Base-by-base conservation (phyloP, 2,888 invertebrate genomes). In the Microctonus hyperodae region DNA sequence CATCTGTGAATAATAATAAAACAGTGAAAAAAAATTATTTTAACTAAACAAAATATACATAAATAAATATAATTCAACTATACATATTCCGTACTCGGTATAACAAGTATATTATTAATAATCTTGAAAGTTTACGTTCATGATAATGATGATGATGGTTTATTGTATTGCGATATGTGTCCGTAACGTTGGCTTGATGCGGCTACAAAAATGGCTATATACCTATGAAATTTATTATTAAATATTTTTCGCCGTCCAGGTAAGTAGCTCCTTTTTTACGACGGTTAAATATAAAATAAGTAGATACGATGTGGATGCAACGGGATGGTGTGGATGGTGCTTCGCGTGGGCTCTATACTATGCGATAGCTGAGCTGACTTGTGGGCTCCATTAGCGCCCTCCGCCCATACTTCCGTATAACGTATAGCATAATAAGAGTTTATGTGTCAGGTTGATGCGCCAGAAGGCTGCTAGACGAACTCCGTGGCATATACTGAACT, bases 361-460 rank as follows among this genome's bases (percentile, higher is more conserved):
- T 80, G 81, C 44, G 44, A 44, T 80, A 81, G 79, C 77, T 76
- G 68, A 73, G 75, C 81, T 83, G 83, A 83, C 83, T 83, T 83
- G 83, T 83, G 82, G 44, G 82, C 82, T 83, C 83, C 83, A 83
- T 83, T 83, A 83, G 82, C 82, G 80, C 73, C 72, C 73, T 69
- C 66, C 60, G 61, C 72, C 78, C 71, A 16, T 16, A 16, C 44
- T 16, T 44, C 9, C 44, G 44, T 44, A 77, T 82, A 83, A 83
- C 81, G 81, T 83, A 82, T 82, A 82, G 82, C 77, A 82, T 83
- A 83, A 83, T 83, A 83, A 83, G 83, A 83, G 83, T 83, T 83
- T 83, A 83, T 83, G 82, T 83, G 82, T 82, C 82, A 83, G 83
- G 80, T 83, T 83, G 83, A 83, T 83, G 83, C 82, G 81, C 79